These are phyloP conservation scores for Xanthia icteritia DNA, from an alignment of 2,888 invertebrate species.

Conservation along the genomic window DNA sequence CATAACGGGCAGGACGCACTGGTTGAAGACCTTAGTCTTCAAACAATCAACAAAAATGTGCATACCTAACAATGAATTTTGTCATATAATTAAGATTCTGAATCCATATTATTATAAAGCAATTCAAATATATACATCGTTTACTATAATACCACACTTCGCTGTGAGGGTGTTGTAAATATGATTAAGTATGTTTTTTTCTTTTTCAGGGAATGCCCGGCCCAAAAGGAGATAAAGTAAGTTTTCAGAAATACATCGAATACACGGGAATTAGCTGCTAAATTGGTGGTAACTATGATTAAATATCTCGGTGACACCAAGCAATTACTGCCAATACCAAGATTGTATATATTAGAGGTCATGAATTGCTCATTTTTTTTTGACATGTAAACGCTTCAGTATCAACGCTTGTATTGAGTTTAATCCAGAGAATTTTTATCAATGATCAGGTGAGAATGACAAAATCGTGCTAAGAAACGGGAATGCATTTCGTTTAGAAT, in stretches of 20 bases:
- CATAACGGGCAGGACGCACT: too few relatives aligned
- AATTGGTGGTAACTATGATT: background rate
- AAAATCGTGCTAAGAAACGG: background rate
- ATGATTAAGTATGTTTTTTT: background rate
- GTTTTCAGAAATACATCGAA: background rate
- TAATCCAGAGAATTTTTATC: too few relatives aligned
- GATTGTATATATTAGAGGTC: too few relatives aligned
- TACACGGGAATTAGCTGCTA: background rate
- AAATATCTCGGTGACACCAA: too few relatives aligned
- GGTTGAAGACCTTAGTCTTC: too few relatives aligned
- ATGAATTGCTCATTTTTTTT: too few relatives aligned
- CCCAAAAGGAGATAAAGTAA: background rate
- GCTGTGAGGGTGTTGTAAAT: background rate
- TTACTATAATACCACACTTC: background rate
- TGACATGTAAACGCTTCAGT: too few relatives aligned
- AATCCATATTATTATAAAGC: background rate
- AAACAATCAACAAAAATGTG: background rate
- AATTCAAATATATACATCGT: background rate
- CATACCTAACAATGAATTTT: too few relatives aligned
- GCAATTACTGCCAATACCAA: too few relatives aligned
- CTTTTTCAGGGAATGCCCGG: background rate
- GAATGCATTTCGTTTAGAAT: background rate
- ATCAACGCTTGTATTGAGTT: too few relatives aligned
- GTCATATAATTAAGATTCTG: too few relatives aligned
- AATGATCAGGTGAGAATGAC: too few relatives aligned